Conservation (phyloP, 2,113 vertebrate genomes). For the Pedionomus torquatus region DNA sequence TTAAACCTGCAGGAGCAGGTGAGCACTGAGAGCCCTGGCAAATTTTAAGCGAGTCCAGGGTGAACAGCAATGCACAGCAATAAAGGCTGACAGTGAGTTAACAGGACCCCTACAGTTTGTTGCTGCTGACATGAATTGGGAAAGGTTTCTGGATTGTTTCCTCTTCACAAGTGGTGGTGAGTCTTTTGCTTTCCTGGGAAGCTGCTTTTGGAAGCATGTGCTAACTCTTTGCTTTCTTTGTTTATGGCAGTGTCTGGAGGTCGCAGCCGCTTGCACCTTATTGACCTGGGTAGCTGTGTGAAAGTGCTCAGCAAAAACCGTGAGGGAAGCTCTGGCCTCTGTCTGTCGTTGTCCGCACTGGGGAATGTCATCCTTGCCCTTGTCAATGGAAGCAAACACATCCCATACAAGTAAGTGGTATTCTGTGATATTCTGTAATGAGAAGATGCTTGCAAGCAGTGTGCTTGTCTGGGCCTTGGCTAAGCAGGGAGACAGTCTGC, state of each 20-base stretch:
- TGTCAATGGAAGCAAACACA: constrained; percentile 99
- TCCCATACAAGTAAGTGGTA: constrained; percentile 93
- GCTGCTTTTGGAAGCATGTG: not conserved
- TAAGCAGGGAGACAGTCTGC: not conserved
- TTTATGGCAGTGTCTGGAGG: constrained; percentile 91
- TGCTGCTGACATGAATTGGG: not conserved
- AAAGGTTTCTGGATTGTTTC: not conserved
- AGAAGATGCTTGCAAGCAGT: not conserved
- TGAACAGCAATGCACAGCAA: not conserved
- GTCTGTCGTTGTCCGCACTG: constrained; percentile 92
- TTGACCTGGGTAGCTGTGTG: constrained; percentile 96
- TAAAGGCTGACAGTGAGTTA: not conserved
- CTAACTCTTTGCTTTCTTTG: constrained; percentile 37
- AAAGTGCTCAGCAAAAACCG: constrained; percentile 86
- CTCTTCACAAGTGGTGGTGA: not conserved
- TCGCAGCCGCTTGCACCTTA: constrained; percentile 95
- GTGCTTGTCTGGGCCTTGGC: not conserved
- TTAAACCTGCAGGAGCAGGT: not conserved
- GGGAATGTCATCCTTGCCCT: constrained; percentile 98
- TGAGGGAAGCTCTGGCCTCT: constrained; percentile 84
- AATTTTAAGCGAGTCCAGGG: not conserved
- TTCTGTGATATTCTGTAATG: not conserved
- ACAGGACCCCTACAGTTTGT: not conserved
- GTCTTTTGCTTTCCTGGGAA: not conserved
- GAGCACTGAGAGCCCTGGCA: not conserved